phyloP scores from a whole-genome alignment of 2,888 invertebrate genomes.

The Scotopteryx bipunctaria region DNA sequence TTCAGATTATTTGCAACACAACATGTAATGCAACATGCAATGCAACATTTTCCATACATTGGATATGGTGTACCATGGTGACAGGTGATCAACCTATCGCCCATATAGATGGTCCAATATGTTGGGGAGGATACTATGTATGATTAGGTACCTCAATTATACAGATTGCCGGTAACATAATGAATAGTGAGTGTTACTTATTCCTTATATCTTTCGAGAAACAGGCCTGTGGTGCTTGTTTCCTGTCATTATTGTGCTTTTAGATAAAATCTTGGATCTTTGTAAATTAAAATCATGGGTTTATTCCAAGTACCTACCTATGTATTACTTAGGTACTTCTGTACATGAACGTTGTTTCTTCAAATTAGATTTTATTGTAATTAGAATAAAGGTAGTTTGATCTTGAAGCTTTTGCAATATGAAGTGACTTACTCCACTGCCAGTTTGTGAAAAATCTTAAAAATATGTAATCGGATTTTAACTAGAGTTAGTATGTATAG shows the following conservation, averaged over 20 bases:
- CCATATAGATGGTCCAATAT: too few relatives aligned
- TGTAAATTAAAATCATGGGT: background rate
- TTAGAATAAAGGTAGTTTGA: slow-evolving; percentile 6
- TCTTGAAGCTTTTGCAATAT: slow-evolving; percentile 19
- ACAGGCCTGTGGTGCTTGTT: background rate
- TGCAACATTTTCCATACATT: too few relatives aligned
- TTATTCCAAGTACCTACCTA: background rate
- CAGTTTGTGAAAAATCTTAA: slow-evolving; percentile 12
- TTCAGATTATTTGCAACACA: too few relatives aligned
- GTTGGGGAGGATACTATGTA: too few relatives aligned
- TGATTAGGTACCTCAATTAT: too few relatives aligned
- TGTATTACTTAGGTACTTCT: background rate
- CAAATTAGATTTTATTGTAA: background rate
- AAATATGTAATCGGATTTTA: slow-evolving; percentile 9
- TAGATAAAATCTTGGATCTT: background rate
- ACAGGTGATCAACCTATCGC: too few relatives aligned
- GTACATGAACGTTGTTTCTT: background rate
- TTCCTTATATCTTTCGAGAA: too few relatives aligned
- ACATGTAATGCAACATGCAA: too few relatives aligned
- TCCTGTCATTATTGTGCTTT: background rate
- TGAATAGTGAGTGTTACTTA: too few relatives aligned
- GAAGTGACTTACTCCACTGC: slow-evolving; percentile 21
- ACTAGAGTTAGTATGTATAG: background rate
- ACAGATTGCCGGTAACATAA: too few relatives aligned
- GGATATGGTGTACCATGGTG: too few relatives aligned